Evolutionary conservation across 2,113 vertebrate species (phyloP), one percentile per base, ranked within the genome.

Genomic region (Pungitius pungitius): DNA sequence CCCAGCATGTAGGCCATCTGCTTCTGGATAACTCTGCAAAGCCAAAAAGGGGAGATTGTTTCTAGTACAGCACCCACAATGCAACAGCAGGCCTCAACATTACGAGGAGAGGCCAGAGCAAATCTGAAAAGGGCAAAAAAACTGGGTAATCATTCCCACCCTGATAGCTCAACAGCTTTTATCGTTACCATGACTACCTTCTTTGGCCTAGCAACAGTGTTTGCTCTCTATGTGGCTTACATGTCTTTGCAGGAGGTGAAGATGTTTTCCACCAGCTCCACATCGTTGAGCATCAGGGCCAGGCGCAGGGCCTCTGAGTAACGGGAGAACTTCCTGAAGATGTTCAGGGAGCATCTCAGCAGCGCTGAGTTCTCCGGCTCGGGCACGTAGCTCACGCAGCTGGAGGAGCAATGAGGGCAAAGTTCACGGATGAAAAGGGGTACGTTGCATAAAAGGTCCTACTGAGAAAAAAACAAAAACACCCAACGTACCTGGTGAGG

Each of bases 231-330:
- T 18, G 1, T 20, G 56, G 2, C 96, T 89, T 93, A 99, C 97
- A 99, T 97, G 81, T 99, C 98, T 88, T 98, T 99, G 94, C 98
- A 99, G 83, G 98, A 98, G 30, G 96, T 98, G 86, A 99, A 99
- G 90, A 99, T 99, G 89, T 99, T 96, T 90, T 99, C 97, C 39
- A 98, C 97, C 64, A 99, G 92, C 86, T 99, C 97, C 89, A 99
- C 95, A 1, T 99, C 96, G 37, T 98, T 99, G 66, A 99, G 96
- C 94, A 99, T 99, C 78, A 99, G 86, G 5, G 98, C 98, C 85
- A 99, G 91, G 20, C 98, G 95, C 81, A 99, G 91, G 14, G 98
- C 98, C 89, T 99, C 98, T 45, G 98, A 97, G 69, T 97, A 97
- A 58, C 97, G 96, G 80, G 88, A 96, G 73, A 99, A 99, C 84